These are phyloP conservation scores for Artibeus jamaicensis DNA, from an alignment of 2,797 vertebrate species.

Conservation along the genomic window DNA sequence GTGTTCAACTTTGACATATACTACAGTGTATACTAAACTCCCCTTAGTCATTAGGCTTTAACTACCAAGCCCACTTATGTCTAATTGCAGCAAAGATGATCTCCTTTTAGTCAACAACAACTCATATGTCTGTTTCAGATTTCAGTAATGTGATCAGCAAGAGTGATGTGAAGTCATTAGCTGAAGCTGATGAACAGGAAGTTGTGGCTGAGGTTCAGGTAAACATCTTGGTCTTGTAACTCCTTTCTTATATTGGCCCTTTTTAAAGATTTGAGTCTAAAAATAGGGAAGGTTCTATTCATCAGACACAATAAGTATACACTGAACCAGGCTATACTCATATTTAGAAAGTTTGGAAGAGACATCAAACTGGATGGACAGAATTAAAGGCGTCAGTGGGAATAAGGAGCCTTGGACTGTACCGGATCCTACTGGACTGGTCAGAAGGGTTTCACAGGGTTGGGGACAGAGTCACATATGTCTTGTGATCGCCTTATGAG, in stretches of 20 bases:
- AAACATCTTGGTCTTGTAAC: not conserved
- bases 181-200: constrained; percentile 97
- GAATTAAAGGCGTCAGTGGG: not conserved
- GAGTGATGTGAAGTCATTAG: constrained; percentile 94
- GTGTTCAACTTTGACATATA: not conserved
- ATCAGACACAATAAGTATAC: not conserved
- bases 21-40: not conserved
- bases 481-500: not conserved
- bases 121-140: constrained; percentile 83
- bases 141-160: constrained; percentile 99
- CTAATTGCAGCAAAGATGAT: constrained; percentile 9
- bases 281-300: not conserved
- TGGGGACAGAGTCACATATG: not conserved
- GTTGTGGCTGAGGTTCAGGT: constrained; percentile 98
- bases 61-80: not conserved
- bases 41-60: not conserved
- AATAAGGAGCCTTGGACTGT: not conserved
- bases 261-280: not conserved
- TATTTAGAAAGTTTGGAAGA: constrained; percentile 1
- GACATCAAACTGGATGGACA: not conserved
- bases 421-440: not conserved
- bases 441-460: not conserved
- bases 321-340: not conserved
- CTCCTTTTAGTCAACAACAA: constrained; percentile 7
- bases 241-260: not conserved